Conservation (phyloP, 1,140 invertebrate genomes). For the Scaptomyza graminum region DNA sequence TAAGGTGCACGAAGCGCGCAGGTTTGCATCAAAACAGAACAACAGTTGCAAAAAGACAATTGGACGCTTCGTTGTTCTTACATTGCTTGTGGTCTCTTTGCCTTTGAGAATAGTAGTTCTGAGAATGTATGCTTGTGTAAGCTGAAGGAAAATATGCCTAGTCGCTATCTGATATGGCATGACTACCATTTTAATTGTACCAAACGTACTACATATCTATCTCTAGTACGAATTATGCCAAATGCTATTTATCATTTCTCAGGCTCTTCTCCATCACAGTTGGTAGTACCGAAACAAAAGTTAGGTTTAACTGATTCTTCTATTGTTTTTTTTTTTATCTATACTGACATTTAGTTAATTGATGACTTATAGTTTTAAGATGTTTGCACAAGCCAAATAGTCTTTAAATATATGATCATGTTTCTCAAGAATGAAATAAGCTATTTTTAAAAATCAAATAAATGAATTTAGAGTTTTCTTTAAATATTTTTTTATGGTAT, state of each 20-base stretch:
- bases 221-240: too few relatives aligned
- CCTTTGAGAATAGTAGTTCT: not conserved
- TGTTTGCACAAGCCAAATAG: not conserved
- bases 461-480: too few relatives aligned
- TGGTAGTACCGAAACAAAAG: too few relatives aligned
- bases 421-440: too few relatives aligned
- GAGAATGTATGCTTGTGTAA: not conserved
- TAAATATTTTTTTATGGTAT: too few relatives aligned
- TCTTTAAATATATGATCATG: too few relatives aligned
- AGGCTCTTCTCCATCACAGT: too few relatives aligned
- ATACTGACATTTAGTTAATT: not conserved
- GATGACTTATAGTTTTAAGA: not conserved
- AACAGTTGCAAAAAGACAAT: constrained; percentile 84
- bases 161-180: not conserved
- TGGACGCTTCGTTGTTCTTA: constrained; percentile 84
- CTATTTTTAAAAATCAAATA: too few relatives aligned
- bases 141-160: not conserved
- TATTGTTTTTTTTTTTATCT: too few relatives aligned
- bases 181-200: not conserved
- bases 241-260: too few relatives aligned
- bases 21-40: constrained; percentile 83
- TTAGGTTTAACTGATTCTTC: too few relatives aligned
- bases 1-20: constrained; percentile 57
- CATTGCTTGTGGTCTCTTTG: constrained; percentile 83
- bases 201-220: not conserved